Base-by-base conservation (phyloP, 2,888 invertebrate genomes). In the Anoplius nigerrimus region DNA sequence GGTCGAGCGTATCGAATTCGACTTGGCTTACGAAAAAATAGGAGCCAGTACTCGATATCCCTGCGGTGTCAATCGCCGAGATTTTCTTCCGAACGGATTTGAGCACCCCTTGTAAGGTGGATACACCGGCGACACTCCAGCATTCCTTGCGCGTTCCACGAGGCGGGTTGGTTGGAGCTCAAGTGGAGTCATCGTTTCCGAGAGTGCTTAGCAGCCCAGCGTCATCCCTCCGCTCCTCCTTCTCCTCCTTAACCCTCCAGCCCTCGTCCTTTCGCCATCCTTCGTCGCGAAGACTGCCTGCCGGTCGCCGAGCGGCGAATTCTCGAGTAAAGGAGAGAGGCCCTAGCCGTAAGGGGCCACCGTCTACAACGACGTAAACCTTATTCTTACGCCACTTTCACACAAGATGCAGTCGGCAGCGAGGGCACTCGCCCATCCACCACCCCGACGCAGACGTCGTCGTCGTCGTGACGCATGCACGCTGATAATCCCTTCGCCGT, bases 371-470 rank as follows among this genome's bases (percentile, higher is more conserved):
- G 80, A 78, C 78, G 84, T 81, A 87, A 88, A 88, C 87, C 87
- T 89, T 88, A 88, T 88, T 88, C 88, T 89, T 88, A 87, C 86
- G 86, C 87, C 82, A 87, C 88, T 87, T 85, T 87, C 80, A 79
- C 82, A 84, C 83, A 83, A 86, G 84, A 86, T 86, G 84, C 83
- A 82, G 84, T 74, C 79, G n/a, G 74, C 80, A 78, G 71, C 78
- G 82, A 82, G 81, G 77, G 72, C 71, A 69, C 75, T 57, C 67
- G 65, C 72, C 74, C 72, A 71, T 69, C 66, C 48, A 5, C 53
- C 53, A 22, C 22, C 21, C n/a, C n/a, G 48, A 16, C n/a, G n/a
- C n/a, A n/a, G n/a, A n/a, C n/a, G n/a, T n/a, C n/a, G n/a, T n/a
- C n/a, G n/a, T n/a, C n/a, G n/a, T n/a, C n/a, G n/a, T n/a, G 62